These are phyloP conservation scores for Torymus auratus DNA, from an alignment of 2,888 invertebrate species.

Conservation along the genomic window DNA sequence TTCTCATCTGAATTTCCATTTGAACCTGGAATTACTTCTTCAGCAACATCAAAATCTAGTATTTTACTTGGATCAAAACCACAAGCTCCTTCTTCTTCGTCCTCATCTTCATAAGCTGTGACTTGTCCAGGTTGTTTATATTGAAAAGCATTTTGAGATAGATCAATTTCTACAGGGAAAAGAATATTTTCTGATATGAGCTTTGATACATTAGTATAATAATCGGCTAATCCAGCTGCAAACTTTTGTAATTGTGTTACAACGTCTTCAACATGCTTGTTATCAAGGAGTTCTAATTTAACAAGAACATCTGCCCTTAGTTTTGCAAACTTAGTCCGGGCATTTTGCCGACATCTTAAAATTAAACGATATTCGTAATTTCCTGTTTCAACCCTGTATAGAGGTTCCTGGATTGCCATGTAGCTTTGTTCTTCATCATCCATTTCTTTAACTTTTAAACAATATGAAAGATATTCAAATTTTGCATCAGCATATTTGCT, in stretches of 20 bases:
- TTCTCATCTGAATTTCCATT: background rate
- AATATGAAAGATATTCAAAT: slow-evolving; percentile 99
- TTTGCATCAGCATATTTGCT: slow-evolving; percentile 99
- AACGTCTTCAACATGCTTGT: slow-evolving; percentile 98
- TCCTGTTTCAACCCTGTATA: slow-evolving; percentile 98
- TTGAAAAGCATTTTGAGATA: slow-evolving; percentile 94
- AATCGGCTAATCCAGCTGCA: slow-evolving; percentile 88
- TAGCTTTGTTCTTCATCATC: slow-evolving; percentile 99
- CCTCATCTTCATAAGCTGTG: slow-evolving; percentile 66
- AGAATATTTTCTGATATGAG: slow-evolving; percentile 86
- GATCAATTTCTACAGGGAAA: slow-evolving; percentile 97
- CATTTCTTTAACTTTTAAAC: slow-evolving; percentile 99
- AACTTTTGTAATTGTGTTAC: slow-evolving; percentile 90
- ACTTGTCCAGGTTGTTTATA: slow-evolving; percentile 83
- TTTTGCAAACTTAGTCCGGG: slow-evolving; percentile 89
- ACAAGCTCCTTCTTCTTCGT: slow-evolving; percentile 57
- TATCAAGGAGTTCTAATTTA: slow-evolving; percentile 97
- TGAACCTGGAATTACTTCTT: slow-evolving; percentile 49
- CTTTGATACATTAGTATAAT: slow-evolving; percentile 86
- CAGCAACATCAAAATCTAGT: slow-evolving; percentile 55
- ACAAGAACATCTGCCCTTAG: slow-evolving; percentile 94
- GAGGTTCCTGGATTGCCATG: slow-evolving; percentile 93
- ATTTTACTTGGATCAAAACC: slow-evolving; percentile 57
- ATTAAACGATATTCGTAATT: slow-evolving; percentile 99
- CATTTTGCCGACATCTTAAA: slow-evolving; percentile 96